Percentiles rank a stretch among this genome's conserved stretches.
phyloP scores from a whole-genome alignment of 2,888 invertebrate species.

The Sinelater perroti region DNA sequence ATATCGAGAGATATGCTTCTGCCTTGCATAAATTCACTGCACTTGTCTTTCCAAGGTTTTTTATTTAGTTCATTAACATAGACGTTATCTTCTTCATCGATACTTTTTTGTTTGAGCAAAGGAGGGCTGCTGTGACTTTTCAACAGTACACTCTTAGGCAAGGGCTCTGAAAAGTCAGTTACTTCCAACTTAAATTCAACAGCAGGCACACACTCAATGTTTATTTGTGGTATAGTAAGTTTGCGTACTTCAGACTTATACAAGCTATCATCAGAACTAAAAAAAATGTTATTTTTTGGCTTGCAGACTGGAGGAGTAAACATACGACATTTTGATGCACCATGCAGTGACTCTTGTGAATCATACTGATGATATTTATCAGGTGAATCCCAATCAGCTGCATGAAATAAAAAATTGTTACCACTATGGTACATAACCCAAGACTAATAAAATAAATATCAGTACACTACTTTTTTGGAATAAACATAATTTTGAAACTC shows the following conservation, averaged over 20 bases:
- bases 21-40: slow-evolving; percentile 51
- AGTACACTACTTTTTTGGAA: no score
- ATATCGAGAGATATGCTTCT: slow-evolving; percentile 58
- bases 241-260: slow-evolving; percentile 56
- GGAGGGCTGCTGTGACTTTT: slow-evolving; percentile 42
- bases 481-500: no score
- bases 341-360: slow-evolving; percentile 56
- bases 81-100: slow-evolving; percentile 31
- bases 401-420: slow-evolving; percentile 50
- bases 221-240: slow-evolving; percentile 57
- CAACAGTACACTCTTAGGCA: slow-evolving; percentile 60
- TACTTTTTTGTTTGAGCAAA: slow-evolving; percentile 47
- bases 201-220: slow-evolving; percentile 51
- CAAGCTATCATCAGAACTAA: slow-evolving; percentile 59
- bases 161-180: slow-evolving; percentile 59
- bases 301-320: slow-evolving; percentile 57
- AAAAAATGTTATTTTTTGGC: slow-evolving; percentile 58
- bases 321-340: slow-evolving; percentile 48
- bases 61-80: slow-evolving; percentile 43
- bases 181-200: slow-evolving; percentile 57
- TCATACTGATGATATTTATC: slow-evolving; percentile 49
- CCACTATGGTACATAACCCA: background rate
- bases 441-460: background rate
- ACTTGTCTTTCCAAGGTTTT: slow-evolving; percentile 48
- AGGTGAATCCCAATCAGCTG: slow-evolving; percentile 58